These are phyloP conservation scores for Amazona ochrocephala DNA, from an alignment of 2,797 vertebrate species.

Conservation along the genomic window DNA sequence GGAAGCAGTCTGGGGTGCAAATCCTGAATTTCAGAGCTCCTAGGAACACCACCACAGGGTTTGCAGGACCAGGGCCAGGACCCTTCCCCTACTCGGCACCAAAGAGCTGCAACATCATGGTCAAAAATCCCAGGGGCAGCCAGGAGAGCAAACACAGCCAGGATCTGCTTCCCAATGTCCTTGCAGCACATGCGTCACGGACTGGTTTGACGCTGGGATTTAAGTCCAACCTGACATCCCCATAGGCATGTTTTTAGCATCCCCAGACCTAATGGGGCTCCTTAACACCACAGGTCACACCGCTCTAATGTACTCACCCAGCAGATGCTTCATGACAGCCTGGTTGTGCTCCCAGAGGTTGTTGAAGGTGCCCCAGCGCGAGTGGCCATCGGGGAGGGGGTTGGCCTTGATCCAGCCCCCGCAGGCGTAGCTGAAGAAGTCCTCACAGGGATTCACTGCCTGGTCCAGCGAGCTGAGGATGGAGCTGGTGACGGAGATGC, in stretches of 20 bases:
- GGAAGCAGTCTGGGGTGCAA: not conserved
- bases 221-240: not conserved
- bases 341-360: slow-evolving; percentile 97
- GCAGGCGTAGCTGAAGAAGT: slow-evolving; percentile 94
- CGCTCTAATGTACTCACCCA: slow-evolving; percentile 76
- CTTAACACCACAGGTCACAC: accelerated
- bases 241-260: accelerated
- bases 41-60: not conserved
- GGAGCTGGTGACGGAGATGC: slow-evolving; percentile 87
- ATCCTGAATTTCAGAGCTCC: not conserved
- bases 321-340: slow-evolving; percentile 92
- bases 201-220: accelerated
- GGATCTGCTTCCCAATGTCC: not conserved
- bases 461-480: slow-evolving; percentile 89
- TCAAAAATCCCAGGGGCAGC: not conserved
- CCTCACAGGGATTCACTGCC: slow-evolving; percentile 90
- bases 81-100: not conserved
- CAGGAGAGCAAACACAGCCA: not conserved
- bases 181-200: accelerated
- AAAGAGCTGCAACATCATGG: not conserved
- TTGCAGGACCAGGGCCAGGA: not conserved
- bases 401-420: slow-evolving; percentile 95
- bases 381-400: slow-evolving; percentile 93
- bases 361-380: slow-evolving; percentile 95
- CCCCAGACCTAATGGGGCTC: accelerated